These are phyloP conservation scores for Palythoa grandiflora DNA, from an alignment of 92 coral and sea anemone species.

Conservation along the genomic window DNA sequence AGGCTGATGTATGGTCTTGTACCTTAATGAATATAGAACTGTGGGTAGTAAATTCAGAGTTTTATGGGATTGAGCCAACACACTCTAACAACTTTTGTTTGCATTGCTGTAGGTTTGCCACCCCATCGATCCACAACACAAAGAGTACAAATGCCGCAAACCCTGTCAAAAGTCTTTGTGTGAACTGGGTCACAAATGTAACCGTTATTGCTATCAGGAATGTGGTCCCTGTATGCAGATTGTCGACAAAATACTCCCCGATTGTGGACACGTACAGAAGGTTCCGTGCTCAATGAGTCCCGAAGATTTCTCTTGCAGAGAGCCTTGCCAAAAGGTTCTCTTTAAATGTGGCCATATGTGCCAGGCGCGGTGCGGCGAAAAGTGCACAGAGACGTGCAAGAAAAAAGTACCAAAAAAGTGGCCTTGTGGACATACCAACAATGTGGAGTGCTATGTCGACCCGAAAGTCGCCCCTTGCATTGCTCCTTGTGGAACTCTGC, in stretches of 20 bases:
- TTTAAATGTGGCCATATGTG: constrained; percentile 78
- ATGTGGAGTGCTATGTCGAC: constrained; percentile 71
- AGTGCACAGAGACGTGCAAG: constrained; percentile 71
- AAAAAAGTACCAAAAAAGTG: constrained; percentile 55
- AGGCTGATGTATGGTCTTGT: too few relatives aligned
- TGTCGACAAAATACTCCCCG: constrained; percentile 65
- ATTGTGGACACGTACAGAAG: constrained; percentile 71
- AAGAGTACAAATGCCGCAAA: constrained; percentile 79
- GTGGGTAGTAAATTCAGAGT: too few relatives aligned
- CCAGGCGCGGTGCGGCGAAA: constrained; percentile 67
- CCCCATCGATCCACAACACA: constrained; percentile 85
- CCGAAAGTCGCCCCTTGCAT: constrained; percentile 59
- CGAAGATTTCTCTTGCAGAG: constrained; percentile 62
- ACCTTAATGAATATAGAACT: too few relatives aligned
- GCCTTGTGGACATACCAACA: constrained; percentile 80
- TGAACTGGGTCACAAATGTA: constrained; percentile 67
- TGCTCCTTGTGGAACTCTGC: constrained; percentile 69
- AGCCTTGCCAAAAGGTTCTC: constrained; percentile 69
- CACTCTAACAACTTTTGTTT: too few relatives aligned
- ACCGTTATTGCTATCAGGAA: constrained; percentile 69
- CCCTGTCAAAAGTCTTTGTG: constrained; percentile 77
- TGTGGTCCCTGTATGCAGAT: constrained; percentile 72
- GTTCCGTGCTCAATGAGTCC: constrained; percentile 81
- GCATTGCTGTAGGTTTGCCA: constrained; percentile 74
- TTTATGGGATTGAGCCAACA: too few relatives aligned